Evolutionary conservation across 2,888 invertebrate genomes (phyloP).

Genomic region (Coenonympha glycerion): DNA sequence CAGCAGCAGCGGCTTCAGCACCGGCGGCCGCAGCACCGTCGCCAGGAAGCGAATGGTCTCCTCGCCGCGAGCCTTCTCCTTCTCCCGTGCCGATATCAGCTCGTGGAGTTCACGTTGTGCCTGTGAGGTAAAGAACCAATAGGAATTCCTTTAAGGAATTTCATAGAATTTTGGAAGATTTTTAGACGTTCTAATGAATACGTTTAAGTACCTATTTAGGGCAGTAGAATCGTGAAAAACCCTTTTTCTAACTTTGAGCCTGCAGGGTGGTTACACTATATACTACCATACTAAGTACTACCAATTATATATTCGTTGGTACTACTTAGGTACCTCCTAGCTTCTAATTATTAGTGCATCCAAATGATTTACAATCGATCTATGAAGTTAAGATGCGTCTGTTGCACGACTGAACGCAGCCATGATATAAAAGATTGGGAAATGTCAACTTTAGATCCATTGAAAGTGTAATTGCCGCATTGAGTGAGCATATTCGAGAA

Average conservation of each 20-base stretch:
- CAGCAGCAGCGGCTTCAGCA: conserved; percentile 82
- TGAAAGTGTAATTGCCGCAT: conserved; percentile 15
- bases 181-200: too few species aligned
- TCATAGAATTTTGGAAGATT: too few species aligned
- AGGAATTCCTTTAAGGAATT: background rate
- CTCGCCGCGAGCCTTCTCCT: conserved; percentile 70
- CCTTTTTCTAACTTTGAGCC: too few species aligned
- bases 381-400: background rate
- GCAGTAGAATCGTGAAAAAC: too few species aligned
- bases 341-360: too few species aligned
- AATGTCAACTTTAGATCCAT: conserved; percentile 4
- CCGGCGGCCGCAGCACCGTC: conserved; percentile 74
- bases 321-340: too few species aligned
- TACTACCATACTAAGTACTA: too few species aligned
- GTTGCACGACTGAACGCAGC: background rate
- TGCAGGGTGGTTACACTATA: too few species aligned
- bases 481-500: conserved; percentile 40
- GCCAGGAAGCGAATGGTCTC: conserved; percentile 70
- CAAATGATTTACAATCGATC: too few species aligned
- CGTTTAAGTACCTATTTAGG: too few species aligned
- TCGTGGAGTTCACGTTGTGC: conserved; percentile 79
- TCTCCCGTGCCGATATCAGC: conserved; percentile 75
- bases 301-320: too few species aligned
- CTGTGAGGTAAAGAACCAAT: conserved; percentile 43
- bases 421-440: conserved; percentile 2